phyloP scores from a whole-genome alignment of 2,113 vertebrate species.

The Leiothrix lutea region DNA sequence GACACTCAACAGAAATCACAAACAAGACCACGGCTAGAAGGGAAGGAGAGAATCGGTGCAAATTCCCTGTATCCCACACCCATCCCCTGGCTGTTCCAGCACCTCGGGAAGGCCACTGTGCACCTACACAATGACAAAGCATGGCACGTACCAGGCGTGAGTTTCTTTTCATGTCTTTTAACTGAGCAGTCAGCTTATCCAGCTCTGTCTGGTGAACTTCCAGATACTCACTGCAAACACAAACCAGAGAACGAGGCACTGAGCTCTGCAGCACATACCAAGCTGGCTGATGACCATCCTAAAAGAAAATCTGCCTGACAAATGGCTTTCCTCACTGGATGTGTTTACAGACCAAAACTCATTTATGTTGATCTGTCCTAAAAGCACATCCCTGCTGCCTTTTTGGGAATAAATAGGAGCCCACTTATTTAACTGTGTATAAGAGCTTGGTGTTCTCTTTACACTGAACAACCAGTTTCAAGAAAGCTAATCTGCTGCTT shows the following conservation, averaged over 20 bases:
- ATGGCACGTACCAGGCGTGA: constrained; percentile 89
- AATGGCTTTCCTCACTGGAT: background rate
- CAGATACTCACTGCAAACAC: constrained; percentile 87
- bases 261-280: background rate
- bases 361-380: background rate
- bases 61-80: background rate
- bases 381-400: background rate
- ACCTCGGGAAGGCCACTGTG: background rate
- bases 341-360: background rate
- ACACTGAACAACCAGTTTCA: background rate
- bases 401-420: background rate
- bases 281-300: background rate
- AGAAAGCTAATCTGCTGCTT: constrained; percentile 9
- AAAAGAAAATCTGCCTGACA: background rate
- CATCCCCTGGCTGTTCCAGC: background rate
- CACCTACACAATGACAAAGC: fast-evolving
- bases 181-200: constrained; percentile 89
- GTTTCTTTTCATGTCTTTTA: constrained; percentile 98
- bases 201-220: constrained; percentile 93
- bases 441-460: background rate
- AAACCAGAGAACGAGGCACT: constrained; percentile 28
- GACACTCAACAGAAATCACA: background rate
- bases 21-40: background rate
- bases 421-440: background rate
- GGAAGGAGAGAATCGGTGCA: background rate